A percentile compares a stretch with the other conserved stretches of the same genome.
phyloP scores from a whole-genome alignment of 2,888 invertebrate genomes.

The Lomographa bimaculata region DNA sequence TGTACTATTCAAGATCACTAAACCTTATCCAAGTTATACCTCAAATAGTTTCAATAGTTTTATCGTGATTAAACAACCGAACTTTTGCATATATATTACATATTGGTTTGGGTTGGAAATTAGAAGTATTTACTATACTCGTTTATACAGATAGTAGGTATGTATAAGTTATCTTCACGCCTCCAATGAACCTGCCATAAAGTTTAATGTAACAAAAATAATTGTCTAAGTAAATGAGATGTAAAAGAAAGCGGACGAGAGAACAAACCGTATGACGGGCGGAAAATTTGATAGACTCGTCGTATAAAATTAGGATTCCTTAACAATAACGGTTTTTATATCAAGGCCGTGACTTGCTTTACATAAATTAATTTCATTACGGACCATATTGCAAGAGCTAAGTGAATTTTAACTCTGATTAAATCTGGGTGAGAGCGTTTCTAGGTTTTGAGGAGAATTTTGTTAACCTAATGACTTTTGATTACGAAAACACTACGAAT shows the following conservation, averaged over 20 bases:
- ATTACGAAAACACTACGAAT: constrained; percentile 3
- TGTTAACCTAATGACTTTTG: constrained; percentile 8
- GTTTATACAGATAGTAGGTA: too few species aligned
- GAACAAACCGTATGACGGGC: constrained; percentile 9
- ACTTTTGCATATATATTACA: too few species aligned
- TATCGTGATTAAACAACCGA: too few species aligned
- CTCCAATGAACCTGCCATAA: constrained; percentile 1
- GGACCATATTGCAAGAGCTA: constrained; percentile 7
- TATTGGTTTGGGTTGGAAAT: too few species aligned
- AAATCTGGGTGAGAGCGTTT: constrained; percentile 6
- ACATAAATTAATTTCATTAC: constrained; percentile 14
- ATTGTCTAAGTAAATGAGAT: constrained; percentile 17
- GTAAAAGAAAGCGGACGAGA: constrained; percentile 9
- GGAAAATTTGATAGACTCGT: constrained; percentile 18
- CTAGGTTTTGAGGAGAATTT: constrained; percentile 2
- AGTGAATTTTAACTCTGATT: constrained; percentile 20
- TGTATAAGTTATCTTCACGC: too few species aligned
- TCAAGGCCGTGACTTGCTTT: constrained; percentile 12
- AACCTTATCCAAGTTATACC: too few species aligned
- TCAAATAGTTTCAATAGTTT: too few species aligned
- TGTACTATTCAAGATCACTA: too few species aligned
- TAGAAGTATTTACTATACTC: too few species aligned
- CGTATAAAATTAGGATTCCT: constrained; percentile 19
- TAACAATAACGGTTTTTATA: constrained; percentile 8
- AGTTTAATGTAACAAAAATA: constrained; percentile 19